Conservation (phyloP, 2,797 vertebrate species). For the Mus spretus region DNA sequence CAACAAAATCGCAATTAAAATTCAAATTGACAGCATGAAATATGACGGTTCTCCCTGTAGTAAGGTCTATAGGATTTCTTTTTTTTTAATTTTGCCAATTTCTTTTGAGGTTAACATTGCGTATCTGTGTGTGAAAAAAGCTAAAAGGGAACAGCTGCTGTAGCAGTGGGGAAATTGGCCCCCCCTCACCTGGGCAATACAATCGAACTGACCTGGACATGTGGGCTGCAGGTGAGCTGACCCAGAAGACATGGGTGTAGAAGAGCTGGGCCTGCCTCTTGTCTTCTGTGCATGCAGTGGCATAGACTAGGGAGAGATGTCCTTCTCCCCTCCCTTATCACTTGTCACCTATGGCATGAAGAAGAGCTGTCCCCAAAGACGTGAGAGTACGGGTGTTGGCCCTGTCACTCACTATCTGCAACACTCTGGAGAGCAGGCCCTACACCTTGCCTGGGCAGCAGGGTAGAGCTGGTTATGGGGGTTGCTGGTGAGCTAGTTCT, state of each 20-base stretch:
- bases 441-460: neutral
- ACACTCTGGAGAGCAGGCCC: neutral
- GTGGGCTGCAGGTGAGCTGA: neutral
- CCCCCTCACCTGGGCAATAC: neutral
- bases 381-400: neutral
- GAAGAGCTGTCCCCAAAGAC: neutral
- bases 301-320: neutral
- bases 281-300: neutral
- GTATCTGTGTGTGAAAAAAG: neutral
- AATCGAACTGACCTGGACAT: neutral
- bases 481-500: neutral
- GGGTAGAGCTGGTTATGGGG: neutral
- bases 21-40: slow-evolving; percentile 45
- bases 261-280: neutral
- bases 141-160: neutral
- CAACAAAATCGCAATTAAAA: slow-evolving; percentile 66
- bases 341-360: neutral
- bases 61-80: slow-evolving; percentile 15
- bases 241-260: neutral
- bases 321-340: neutral
- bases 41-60: slow-evolving; percentile 65
- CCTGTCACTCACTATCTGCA: neutral
- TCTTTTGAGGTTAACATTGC: slow-evolving; percentile 32
- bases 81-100: neutral
- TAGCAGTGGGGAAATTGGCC: neutral